These are phyloP conservation scores for Oncopodura yosiiana DNA, from an alignment of 1,140 invertebrate species.

Conservation along the genomic window DNA sequence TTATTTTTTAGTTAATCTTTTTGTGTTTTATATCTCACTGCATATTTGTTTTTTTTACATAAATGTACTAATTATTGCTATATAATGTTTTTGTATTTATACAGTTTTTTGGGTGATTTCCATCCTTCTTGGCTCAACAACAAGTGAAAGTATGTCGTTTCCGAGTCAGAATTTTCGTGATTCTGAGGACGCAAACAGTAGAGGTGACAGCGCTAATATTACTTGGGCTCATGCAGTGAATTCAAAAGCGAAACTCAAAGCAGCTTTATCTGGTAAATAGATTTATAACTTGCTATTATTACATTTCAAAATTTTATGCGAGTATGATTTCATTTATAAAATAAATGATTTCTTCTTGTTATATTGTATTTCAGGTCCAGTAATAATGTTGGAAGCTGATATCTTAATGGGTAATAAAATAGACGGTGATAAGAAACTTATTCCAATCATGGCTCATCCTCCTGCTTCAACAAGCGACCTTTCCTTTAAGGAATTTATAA, in stretches of 20 bases:
- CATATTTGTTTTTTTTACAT: too few relatives aligned
- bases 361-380: constrained; percentile 44
- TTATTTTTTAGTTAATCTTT: too few relatives aligned
- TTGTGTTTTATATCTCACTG: too few relatives aligned
- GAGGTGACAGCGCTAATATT: constrained; percentile 57
- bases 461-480: constrained; percentile 62
- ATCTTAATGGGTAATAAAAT: constrained; percentile 57
- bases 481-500: constrained; percentile 61
- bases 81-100: background rate
- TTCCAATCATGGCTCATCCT: constrained; percentile 80
- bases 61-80: background rate
- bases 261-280: constrained; percentile 40
- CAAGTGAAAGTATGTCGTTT: background rate
- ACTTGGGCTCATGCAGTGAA: constrained; percentile 79
- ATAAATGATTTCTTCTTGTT: background rate
- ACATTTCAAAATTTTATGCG: too few relatives aligned
- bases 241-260: constrained; percentile 49
- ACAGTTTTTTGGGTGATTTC: constrained; percentile 3
- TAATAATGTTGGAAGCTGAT: constrained; percentile 81
- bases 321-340: constrained; percentile 1
- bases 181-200: background rate
- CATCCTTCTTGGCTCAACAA: background rate
- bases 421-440: constrained; percentile 36
- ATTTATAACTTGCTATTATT: too few relatives aligned
- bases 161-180: background rate